These are phyloP conservation scores for Sparidentex hasta DNA, from an alignment of 2,797 vertebrate species.

Conservation along the genomic window DNA sequence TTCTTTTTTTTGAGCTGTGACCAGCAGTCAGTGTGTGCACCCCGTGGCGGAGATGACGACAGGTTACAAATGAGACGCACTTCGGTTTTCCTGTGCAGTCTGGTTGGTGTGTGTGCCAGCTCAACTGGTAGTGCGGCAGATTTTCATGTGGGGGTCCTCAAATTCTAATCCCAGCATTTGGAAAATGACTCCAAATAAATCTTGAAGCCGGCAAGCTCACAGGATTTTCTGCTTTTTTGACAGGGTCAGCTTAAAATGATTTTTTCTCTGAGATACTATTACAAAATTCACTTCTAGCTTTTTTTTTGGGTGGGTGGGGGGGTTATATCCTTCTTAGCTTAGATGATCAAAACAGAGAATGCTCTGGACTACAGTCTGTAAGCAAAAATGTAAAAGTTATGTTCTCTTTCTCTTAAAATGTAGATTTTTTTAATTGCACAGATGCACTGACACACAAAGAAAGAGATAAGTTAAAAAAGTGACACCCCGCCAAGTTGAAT, in stretches of 20 bases:
- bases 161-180: constrained; percentile 48
- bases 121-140: constrained; percentile 34
- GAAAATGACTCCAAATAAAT: constrained; percentile 57
- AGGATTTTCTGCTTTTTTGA: constrained; percentile 50
- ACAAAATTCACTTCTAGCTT: constrained; percentile 14
- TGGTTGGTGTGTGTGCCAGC: constrained; percentile 16
- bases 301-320: not conserved
- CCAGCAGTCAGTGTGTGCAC: not conserved
- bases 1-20: not conserved
- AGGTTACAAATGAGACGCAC: constrained; percentile 23
- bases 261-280: constrained; percentile 9
- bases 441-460: not conserved
- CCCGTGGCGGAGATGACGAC: not conserved
- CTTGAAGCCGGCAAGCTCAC: constrained; percentile 28
- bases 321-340: constrained; percentile 12
- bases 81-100: not conserved
- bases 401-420: not conserved
- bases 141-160: constrained; percentile 38
- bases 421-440: not conserved
- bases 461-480: too few species aligned
- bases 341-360: not conserved
- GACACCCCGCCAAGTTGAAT: too few species aligned
- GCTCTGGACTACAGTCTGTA: not conserved
- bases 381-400: not conserved
- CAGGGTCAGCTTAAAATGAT: constrained; percentile 39